A percentile compares a stretch with the other conserved stretches of the same genome.
Conservation (phyloP, 92 coral and sea anemone genomes). For the Galaxea fascicularis region DNA sequence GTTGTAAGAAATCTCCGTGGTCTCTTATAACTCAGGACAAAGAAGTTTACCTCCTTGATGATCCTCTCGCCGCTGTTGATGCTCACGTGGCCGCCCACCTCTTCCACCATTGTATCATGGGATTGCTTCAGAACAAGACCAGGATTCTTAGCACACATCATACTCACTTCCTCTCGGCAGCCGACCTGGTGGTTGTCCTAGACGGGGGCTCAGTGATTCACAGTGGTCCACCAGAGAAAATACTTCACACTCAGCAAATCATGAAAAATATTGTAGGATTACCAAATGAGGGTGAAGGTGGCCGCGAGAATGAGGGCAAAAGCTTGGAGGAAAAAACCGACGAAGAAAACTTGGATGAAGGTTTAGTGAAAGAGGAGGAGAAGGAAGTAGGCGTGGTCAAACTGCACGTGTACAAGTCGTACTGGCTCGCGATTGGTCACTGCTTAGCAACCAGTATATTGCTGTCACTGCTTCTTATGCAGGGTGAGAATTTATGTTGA, state of each 20-base stretch:
- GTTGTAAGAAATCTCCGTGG: background rate
- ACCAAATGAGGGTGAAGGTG: slow-evolving; percentile 33
- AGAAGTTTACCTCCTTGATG: slow-evolving; percentile 92
- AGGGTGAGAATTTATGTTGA: slow-evolving; percentile 53
- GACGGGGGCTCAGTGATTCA: slow-evolving; percentile 76
- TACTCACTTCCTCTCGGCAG: slow-evolving; percentile 83
- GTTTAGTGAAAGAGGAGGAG: slow-evolving; percentile 90
- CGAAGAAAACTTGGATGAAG: slow-evolving; percentile 59
- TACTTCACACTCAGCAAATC: slow-evolving; percentile 66
- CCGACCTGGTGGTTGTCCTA: slow-evolving; percentile 91
- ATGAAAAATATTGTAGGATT: slow-evolving; percentile 59
- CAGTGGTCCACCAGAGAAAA: slow-evolving; percentile 81
- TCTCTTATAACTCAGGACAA: slow-evolving; percentile 70
- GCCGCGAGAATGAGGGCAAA: slow-evolving; percentile 19
- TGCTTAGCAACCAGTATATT: slow-evolving; percentile 94
- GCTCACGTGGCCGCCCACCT: slow-evolving; percentile 97
- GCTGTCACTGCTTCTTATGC: slow-evolving; percentile 90
- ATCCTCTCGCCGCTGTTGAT: slow-evolving; percentile 96
- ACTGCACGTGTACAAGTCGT: slow-evolving; percentile 93
- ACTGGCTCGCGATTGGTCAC: slow-evolving; percentile 95
- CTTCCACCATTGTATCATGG: slow-evolving; percentile 96
- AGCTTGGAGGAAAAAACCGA: slow-evolving; percentile 42
- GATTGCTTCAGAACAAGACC: slow-evolving; percentile 90
- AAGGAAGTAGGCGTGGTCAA: slow-evolving; percentile 98
- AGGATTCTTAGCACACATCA: slow-evolving; percentile 99